phyloP scores from a whole-genome alignment of 2,113 vertebrate species.

The Phylloscopus trochiloides region DNA sequence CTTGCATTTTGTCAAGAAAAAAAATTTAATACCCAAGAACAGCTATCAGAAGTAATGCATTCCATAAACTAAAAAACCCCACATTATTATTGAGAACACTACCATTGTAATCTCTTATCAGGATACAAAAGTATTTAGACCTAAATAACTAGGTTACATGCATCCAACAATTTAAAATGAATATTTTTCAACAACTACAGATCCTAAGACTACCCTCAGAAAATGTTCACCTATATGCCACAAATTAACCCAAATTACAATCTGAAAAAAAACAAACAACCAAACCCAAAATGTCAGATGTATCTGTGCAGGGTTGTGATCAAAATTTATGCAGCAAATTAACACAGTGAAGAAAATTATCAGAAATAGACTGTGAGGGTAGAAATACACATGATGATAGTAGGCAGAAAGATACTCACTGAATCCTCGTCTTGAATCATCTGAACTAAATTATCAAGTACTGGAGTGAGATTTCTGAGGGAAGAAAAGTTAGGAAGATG shows the following conservation, averaged over 20 bases:
- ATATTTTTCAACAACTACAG: neutral
- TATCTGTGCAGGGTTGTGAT: neutral
- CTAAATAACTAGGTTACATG: neutral
- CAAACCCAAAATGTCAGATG: neutral
- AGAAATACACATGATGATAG: neutral
- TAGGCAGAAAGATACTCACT: conserved; percentile 78
- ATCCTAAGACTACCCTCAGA: neutral
- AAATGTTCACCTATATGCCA: neutral
- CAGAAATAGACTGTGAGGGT: neutral
- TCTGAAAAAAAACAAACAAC: neutral
- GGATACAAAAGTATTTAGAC: neutral
- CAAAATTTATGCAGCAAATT: neutral
- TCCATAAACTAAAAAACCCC: neutral
- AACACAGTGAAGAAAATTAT: neutral
- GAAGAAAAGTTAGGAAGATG: conserved; percentile 61
- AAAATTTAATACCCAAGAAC: neutral
- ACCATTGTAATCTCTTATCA: neutral
- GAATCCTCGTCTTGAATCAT: conserved; percentile 99
- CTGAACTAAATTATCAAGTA: conserved; percentile 95
- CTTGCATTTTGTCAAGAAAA: neutral
- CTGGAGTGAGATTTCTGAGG: conserved; percentile 90
- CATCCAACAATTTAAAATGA: neutral
- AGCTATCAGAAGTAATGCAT: neutral
- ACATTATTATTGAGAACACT: neutral
- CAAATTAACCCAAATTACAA: neutral